Percentiles rank a stretch among this genome's conserved stretches.
Conservation (phyloP, 1,140 invertebrate genomes). For the Zaprionus capensis region DNA sequence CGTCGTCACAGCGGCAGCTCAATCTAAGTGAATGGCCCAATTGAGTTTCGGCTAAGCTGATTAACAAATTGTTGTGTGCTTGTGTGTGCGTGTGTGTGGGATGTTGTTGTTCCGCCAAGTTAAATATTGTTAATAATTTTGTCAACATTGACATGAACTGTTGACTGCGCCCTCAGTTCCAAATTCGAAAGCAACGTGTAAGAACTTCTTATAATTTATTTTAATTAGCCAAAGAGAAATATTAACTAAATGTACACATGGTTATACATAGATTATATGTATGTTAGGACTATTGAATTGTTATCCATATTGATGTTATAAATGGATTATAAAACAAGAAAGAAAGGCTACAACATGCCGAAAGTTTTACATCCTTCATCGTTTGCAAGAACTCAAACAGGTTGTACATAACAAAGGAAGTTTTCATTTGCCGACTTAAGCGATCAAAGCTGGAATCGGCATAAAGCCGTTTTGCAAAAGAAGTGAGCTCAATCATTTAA, state of each 20-base stretch:
- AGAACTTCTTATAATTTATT: neutral
- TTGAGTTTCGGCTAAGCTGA: conserved; percentile 1
- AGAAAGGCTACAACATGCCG: no score
- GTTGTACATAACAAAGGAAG: no score
- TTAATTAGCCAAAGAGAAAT: neutral
- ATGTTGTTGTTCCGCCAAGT: neutral
- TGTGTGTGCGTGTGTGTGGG: neutral
- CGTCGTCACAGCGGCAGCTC: neutral
- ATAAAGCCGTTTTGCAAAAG: no score
- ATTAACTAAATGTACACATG: neutral
- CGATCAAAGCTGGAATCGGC: no score
- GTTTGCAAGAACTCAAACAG: no score
- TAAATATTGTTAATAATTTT: conserved; percentile 1
- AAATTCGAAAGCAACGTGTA: neutral
- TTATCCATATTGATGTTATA: no score
- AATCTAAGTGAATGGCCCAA: conserved; percentile 5
- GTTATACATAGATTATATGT: no score
- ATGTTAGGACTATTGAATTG: no score
- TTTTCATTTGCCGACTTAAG: no score
- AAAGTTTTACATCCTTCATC: no score
- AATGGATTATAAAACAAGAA: no score
- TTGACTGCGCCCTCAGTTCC: neutral
- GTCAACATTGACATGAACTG: neutral
- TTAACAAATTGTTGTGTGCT: neutral
- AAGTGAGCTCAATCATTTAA: no score